Percentiles rank a stretch among this genome's conserved stretches.
Evolutionary conservation across 2,113 vertebrate species (phyloP).

Genomic region (Rattus rattus): DNA sequence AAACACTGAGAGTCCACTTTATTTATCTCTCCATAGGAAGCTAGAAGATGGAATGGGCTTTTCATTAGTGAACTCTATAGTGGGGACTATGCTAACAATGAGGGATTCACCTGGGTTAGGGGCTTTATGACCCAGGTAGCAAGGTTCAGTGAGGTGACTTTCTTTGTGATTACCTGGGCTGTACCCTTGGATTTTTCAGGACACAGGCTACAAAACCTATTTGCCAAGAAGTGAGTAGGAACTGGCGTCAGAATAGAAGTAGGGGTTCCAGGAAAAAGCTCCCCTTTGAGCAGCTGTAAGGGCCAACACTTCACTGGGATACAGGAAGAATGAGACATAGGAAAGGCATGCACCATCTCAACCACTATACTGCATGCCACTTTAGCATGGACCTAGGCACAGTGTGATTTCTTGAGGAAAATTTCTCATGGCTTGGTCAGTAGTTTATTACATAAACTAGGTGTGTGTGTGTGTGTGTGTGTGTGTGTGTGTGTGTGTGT

Average conservation of each 20-base stretch:
- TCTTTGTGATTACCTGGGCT: background rate
- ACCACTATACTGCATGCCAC: no score
- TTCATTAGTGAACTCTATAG: slow-evolving; percentile 16
- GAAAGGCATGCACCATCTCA: background rate
- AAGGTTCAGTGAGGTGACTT: background rate
- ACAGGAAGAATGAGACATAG: background rate
- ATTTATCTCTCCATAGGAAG: slow-evolving; percentile 57
- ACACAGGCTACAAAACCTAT: background rate
- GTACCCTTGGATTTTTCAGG: background rate
- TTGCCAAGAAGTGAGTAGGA: background rate
- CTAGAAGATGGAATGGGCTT: background rate
- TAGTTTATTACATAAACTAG: background rate
- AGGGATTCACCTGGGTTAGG: background rate
- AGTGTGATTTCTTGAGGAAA: slow-evolving; percentile 2
- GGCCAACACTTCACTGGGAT: background rate
- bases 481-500: background rate
- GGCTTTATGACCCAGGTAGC: background rate
- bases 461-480: background rate
- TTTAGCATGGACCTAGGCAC: background rate
- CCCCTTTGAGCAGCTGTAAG: background rate
- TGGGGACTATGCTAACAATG: slow-evolving; percentile 9
- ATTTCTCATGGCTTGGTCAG: background rate
- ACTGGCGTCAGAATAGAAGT: background rate
- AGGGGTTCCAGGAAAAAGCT: slow-evolving; percentile 18
- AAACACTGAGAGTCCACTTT: slow-evolving; percentile 2